Base-by-base conservation (phyloP, 2,113 vertebrate species). In the Calyptomena viridis region DNA sequence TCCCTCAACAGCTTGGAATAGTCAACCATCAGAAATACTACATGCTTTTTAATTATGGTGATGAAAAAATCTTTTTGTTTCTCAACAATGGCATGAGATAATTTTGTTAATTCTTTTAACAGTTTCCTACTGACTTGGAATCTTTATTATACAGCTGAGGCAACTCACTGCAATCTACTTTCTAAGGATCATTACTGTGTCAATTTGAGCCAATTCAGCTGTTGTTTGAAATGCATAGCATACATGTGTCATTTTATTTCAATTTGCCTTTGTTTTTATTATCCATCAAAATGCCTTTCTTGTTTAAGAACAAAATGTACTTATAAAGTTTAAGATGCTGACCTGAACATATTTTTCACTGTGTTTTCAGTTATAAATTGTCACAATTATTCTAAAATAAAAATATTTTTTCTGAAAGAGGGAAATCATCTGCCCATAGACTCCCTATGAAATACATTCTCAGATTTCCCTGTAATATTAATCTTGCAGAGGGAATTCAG, bases 401-500 rank as follows among this genome's bases (percentile, higher is more conserved):
- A 68, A 68, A 40, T 39, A 62, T 23, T 69, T 84, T n/a, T 46
- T 40, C 39, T 3, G 2, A 64, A 72, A 87, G 30, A 81, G 16
- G 27, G 14, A 69, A 95, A 83, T 76, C 21, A 59, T 80, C 58
- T 86, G 59, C 63, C 27, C 10, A 28, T 5, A 74, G 67, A 60
- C 21, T 66, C 12, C 21, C 47, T n/a, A 39, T 47, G 67, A 94
- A 95, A 84, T 11, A 19, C 14, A 9, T 39, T 86, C 59, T 80
- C 79, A 66, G 33, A 40, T 59, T 82, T 91, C 31, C 40, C 56
- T 89, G 66, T 58, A 95, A 93, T 58, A 82, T 72, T 79, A 91
- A 79, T 77, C 63, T 87, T 80, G 30, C 63, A 86, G 59, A 93
- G 72, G 84, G 78, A 95, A 93, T 90, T 95, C 82, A 84, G 67